A percentile compares a stretch with the other conserved stretches of the same genome.
Conservation (phyloP, 2,888 invertebrate species). For the Netelia fuscicornis region DNA sequence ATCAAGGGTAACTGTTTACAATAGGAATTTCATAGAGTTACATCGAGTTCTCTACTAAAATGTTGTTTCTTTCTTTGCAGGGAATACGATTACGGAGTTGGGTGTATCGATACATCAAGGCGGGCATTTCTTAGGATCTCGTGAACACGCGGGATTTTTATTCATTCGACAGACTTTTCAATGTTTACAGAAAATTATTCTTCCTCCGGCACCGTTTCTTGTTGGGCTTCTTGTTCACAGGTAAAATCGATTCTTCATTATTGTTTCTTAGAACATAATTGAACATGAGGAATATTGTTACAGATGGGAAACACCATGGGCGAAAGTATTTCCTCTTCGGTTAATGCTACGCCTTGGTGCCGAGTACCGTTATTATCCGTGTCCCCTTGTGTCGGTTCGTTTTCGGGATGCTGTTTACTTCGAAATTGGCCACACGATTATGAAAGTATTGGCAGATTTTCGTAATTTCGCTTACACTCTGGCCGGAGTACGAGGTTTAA, state of each 20-base stretch:
- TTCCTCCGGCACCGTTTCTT: conserved; percentile 91
- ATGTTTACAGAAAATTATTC: conserved; percentile 90
- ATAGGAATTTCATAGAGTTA: background rate
- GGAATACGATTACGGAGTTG: conserved; percentile 90
- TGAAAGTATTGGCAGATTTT: conserved; percentile 94
- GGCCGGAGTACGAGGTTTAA: conserved; percentile 91
- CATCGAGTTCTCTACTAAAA: background rate
- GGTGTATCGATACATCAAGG: conserved; percentile 89
- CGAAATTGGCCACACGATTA: conserved; percentile 95
- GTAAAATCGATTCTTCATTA: conserved; percentile 74
- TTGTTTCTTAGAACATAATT: background rate
- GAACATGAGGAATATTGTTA: conserved; percentile 26
- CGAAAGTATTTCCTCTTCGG: conserved; percentile 91
- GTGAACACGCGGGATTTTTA: conserved; percentile 93
- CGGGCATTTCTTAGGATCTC: conserved; percentile 88
- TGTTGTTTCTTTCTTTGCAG: conserved; percentile 81
- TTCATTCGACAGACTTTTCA: conserved; percentile 93
- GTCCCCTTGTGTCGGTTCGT: conserved; percentile 92
- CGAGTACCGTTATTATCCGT: conserved; percentile 94
- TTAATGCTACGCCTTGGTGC: conserved; percentile 92
- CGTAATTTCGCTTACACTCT: conserved; percentile 93
- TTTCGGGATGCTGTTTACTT: conserved; percentile 92
- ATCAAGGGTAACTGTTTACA: conserved; percentile 85
- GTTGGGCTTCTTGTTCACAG: conserved; percentile 92
- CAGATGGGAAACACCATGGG: conserved; percentile 93